Evolutionary conservation across 1,140 invertebrate species (phyloP).

Genomic region (Trinorchestia longiramus): DNA sequence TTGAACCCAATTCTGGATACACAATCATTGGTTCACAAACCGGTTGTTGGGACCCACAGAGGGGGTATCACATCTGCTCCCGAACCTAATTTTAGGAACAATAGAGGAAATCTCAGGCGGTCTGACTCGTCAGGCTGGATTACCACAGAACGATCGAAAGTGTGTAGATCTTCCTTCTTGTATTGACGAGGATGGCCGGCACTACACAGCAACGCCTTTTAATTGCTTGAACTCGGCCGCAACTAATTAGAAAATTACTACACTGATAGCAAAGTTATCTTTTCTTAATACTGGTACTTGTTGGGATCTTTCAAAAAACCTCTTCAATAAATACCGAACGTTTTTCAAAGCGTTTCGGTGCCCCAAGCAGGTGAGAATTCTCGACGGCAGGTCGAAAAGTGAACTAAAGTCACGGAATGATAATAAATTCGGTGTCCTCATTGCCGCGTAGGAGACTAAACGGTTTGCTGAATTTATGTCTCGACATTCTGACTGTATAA

Average conservation of each 20-base stretch:
- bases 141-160: not conserved
- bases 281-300: not conserved
- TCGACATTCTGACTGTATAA: not conserved
- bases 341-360: not conserved
- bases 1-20: not conserved
- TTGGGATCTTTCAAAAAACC: not conserved
- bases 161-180: not conserved
- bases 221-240: not conserved
- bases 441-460: not conserved
- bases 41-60: not conserved
- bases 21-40: not conserved
- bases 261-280: not conserved
- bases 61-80: conserved; percentile 4
- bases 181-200: not conserved
- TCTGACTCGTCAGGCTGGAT: not conserved
- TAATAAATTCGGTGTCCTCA: conserved; percentile 8
- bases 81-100: not conserved
- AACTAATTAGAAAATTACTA: not conserved
- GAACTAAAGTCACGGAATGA: not conserved
- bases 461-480: not conserved
- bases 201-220: not conserved
- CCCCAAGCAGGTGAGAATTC: not conserved
- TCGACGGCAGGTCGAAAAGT: not conserved
- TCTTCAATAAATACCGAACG: not conserved
- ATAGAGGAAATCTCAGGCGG: not conserved